Base-by-base conservation (phyloP, 2,888 invertebrate species). In the Amblyteles armatorius region DNA sequence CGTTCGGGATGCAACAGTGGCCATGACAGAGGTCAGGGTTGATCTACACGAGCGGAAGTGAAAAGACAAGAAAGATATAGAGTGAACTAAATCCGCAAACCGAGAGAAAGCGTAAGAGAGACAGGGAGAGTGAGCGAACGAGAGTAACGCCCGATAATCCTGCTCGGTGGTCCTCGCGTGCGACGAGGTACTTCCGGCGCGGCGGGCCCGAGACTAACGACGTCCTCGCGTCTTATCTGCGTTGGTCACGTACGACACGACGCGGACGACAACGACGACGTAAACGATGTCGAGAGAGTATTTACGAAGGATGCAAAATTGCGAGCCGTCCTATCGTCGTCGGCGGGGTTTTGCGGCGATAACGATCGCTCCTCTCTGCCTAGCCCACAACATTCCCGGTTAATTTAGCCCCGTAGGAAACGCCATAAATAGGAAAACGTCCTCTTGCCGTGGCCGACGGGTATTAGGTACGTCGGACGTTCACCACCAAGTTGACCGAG, bases 201-300 rank as follows among this genome's bases (percentile, higher is more conserved):
- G 85, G 88, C 88, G 87, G 87, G 90, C 86, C 55, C 68, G 89
- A 92, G 92, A 93, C 92, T 93, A 93, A 93, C 93, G 93, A 93
- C 91, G 90, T 91, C 90, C 91, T 91, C 90, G 91, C 88, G 89
- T 90, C 92, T 93, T 93, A 93, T 93, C 93, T 93, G 88, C 87
- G 44, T 88, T 87, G 89, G 91, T 92, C 92, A 91, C 91, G 92
- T 91, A 92, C 87, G 86, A 80, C 74, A 73, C 72, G 72, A 82
- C 67, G 50, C 55, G 29, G 81, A 84, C 72, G 76, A 60, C 71
- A 57, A 57, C 57, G 57, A 57, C 57, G 57, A 57, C n/a, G 83
- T 83, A 76, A 81, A 82, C 84, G 86, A 82, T 86, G 84, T 84
- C 86, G 87, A 79, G 86, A 44, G 44, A 44, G 13, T 44, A 44